Evolutionary conservation across 1,140 invertebrate genomes (phyloP), one percentile per base, ranked within the genome.

Genomic region (Diorhabda carinulata): DNA sequence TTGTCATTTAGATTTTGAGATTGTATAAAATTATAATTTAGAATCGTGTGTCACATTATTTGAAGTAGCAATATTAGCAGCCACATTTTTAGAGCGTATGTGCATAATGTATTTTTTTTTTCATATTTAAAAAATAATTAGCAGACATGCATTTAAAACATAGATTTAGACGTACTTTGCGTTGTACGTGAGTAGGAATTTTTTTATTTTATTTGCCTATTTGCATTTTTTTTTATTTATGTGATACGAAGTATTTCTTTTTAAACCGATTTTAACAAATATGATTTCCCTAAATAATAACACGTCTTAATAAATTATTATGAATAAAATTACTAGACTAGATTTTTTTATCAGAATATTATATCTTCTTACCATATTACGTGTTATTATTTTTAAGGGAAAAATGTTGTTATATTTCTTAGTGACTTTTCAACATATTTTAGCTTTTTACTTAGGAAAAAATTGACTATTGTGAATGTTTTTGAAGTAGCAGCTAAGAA

Each of bases 151-250:
- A 76, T 76, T 72, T 73, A 74, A 64, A 73, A 57, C n/a, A 40
- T 70, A 73, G 68, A 64, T 67, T 70, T 73, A 73, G 68, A 61
- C 72, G 70, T 73, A 68, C 72, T 76, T 75, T 73, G 70, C 64
- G 67, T 76, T 74, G 71, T 75, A 73, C 74, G 75, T 76, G 73
- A 75, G 75, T 76, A 76, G 75, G 52, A 67, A 9, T 61, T 72
- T 25, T 25, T 72, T 56, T 64, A 58, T 72, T 70, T 77, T 62
- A 76, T 76, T 77, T 77, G 76, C 76, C 44, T 61, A 75, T 77
- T 77, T 75, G 76, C 76, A 68, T 69, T 75, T 70, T 71, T 43
- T 71, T 71, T 70, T 9, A 3, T 6, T 43, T 41, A 61, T 61
- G 25, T 61, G n/a, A 8, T 52, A n/a, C n/a, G 3, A 52, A 6